These are phyloP conservation scores for Rhinoptilus africanus DNA, from an alignment of 2,113 vertebrate genomes.

Conservation along the genomic window DNA sequence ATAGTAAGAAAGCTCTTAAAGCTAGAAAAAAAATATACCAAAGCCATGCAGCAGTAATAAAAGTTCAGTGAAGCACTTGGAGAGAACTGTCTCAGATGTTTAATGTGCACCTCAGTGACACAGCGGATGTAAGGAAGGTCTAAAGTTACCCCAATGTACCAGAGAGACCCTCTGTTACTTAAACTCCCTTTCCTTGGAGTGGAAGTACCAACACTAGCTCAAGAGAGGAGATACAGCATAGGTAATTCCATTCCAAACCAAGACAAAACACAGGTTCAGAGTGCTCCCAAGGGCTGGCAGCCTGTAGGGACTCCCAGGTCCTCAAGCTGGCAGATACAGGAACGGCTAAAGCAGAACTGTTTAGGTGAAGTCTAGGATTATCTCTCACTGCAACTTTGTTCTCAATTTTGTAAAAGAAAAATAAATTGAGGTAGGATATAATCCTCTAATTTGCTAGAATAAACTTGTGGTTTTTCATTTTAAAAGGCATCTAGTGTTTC, in stretches of 20 bases:
- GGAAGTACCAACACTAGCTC: background rate
- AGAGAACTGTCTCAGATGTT: background rate
- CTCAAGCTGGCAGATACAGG: background rate
- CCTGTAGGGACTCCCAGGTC: background rate
- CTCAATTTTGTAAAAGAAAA: background rate
- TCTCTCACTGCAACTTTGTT: background rate
- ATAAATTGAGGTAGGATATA: background rate
- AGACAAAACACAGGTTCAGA: background rate
- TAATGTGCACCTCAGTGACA: background rate
- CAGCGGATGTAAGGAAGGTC: too few relatives aligned
- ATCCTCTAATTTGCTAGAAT: background rate
- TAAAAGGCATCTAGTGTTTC: background rate
- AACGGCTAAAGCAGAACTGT: background rate
- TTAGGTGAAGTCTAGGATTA: background rate
- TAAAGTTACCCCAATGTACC: background rate
- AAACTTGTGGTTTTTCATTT: background rate
- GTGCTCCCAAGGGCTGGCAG: background rate
- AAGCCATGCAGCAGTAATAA: background rate
- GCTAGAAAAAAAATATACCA: background rate
- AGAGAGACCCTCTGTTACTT: background rate
- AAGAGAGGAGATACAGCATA: background rate
- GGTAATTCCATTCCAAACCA: background rate
- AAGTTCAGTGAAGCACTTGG: background rate
- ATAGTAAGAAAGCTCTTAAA: background rate
- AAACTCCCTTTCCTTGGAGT: background rate